Base-by-base conservation (phyloP, 2,113 vertebrate genomes). In the Tauraco erythrolophus region DNA sequence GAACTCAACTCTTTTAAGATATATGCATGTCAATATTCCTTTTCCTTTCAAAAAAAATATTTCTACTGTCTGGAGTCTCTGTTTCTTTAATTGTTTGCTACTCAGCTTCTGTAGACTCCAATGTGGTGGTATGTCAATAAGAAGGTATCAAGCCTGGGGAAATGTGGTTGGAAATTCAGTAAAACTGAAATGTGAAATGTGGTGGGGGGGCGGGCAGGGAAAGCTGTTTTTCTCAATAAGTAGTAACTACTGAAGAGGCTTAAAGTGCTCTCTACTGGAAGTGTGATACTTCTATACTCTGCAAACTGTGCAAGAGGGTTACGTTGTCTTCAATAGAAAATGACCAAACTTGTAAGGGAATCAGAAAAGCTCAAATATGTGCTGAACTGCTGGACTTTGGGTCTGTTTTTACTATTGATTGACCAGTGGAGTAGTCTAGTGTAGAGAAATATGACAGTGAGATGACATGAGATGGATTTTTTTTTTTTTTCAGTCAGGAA, bases 361-460 rank as follows among this genome's bases (percentile, higher is more conserved):
- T 14, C 53, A 53, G 68, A 72, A 86, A 84, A 92, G 11, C 80
- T 75, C 56, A 53, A 60, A 25, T 89, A 45, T 60, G 72, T 94
- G 33, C 60, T 88, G 85, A 56, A 77, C 16, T 74, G 31, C 56
- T 84, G 75, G 43, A 30, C 60, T 78, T 72, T 16, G 14, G 46
- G 66, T 88, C 77, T 96, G 37, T 46, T 92, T 85, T 83, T 70
- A 13, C 70, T 93, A 74, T 93, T 92, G 89, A 94, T 69, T 91
- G 78, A 62, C 45, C 18, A 10, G 45, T 45, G 35, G 35, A 87
- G 84, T 79, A 92, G 80, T 60, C 72, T 79, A 61, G 45, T 30
- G 31, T 21, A 84, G 39, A 94, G 79, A 94, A 95, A 92, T 92
- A 91, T 57, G 72, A 91, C 83, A 77, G 48, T 41, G 80, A 74